Evolutionary conservation across 1,140 invertebrate genomes (phyloP).

Genomic region (Micrasema longulum): DNA sequence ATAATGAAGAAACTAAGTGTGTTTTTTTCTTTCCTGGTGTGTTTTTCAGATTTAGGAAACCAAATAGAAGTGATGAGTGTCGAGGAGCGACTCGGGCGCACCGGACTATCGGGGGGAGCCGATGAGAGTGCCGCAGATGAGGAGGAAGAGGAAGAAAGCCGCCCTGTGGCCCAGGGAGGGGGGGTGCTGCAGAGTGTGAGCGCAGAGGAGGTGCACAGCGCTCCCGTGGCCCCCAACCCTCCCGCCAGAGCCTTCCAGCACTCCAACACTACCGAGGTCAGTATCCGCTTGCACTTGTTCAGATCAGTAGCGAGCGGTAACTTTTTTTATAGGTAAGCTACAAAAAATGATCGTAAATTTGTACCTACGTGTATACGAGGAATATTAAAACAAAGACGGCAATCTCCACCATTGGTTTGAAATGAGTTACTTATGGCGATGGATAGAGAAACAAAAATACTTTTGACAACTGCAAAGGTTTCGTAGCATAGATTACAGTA

Average conservation of each 20-base stretch:
- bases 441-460: no score
- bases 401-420: no score
- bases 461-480: no score
- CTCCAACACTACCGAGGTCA: conserved; percentile 50
- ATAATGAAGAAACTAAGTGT: neutral
- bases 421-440: no score
- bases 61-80: conserved; percentile 66
- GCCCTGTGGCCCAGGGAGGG: conserved; percentile 56
- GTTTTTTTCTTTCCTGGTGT: neutral
- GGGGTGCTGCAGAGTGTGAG: conserved; percentile 62
- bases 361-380: no score
- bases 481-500: no score
- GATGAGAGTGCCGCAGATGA: conserved; percentile 59
- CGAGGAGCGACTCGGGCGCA: conserved; percentile 52
- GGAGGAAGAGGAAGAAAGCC: conserved; percentile 61
- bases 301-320: no score
- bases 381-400: no score
- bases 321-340: no score
- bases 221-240: conserved; percentile 61
- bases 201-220: conserved; percentile 63
- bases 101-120: conserved; percentile 57
- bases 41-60: conserved; percentile 64
- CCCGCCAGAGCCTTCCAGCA: conserved; percentile 44
- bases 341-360: no score
- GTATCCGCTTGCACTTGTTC: no score